These are phyloP conservation scores for Neolamprologus modestus DNA, from an alignment of 2,113 vertebrate species.

Conservation along the genomic window DNA sequence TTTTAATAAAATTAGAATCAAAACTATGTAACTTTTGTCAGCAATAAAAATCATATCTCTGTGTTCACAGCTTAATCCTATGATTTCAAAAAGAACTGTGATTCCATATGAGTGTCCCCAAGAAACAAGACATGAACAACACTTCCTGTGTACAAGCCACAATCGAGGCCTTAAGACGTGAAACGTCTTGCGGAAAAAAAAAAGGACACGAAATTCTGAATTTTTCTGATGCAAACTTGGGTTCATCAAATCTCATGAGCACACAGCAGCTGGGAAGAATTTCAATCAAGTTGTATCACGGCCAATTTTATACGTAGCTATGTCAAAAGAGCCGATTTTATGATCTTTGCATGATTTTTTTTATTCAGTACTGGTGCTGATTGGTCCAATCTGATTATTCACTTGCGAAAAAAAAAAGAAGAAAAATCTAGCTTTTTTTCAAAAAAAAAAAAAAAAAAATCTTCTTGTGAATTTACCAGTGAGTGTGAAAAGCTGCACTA, in stretches of 20 bases:
- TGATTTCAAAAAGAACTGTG: neutral
- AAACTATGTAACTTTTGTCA: neutral
- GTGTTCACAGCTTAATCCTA: neutral
- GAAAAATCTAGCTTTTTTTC: neutral
- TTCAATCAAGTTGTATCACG: neutral
- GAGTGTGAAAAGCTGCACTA: neutral
- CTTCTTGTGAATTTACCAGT: neutral
- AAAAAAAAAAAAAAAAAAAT: neutral
- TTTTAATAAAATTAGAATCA: neutral
- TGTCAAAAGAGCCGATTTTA: neutral
- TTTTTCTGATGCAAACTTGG: neutral
- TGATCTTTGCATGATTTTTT: neutral
- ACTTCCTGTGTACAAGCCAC: neutral
- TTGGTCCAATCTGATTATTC: neutral
- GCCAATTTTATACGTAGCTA: neutral
- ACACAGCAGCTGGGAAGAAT: neutral
- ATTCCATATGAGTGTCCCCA: neutral
- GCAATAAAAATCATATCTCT: neutral
- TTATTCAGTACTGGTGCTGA: neutral
- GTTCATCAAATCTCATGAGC: neutral
- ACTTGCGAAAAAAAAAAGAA: neutral
- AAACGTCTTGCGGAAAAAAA: fast-evolving
- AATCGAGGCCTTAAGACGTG: fast-evolving
- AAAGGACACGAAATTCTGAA: neutral
- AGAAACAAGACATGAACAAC: neutral